phyloP scores from a whole-genome alignment of 2,888 invertebrate species.

The Idaea dimidiata region DNA sequence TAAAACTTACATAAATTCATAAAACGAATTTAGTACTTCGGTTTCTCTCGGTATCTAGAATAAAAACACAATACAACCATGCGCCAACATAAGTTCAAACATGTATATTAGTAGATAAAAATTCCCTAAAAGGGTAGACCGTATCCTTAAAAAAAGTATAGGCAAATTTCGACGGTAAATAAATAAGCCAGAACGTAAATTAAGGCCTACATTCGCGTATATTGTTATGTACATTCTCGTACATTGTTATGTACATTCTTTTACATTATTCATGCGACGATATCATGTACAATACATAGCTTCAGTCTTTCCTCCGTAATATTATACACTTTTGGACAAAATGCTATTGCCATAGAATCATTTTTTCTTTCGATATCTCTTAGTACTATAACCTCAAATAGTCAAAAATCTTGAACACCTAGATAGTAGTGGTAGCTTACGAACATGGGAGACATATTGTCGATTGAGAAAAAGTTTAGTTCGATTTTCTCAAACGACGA shows the following conservation, averaged over 20 bases:
- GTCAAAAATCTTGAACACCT: too few species aligned
- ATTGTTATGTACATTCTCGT: too few species aligned
- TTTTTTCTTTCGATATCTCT: neutral
- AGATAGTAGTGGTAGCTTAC: too few species aligned
- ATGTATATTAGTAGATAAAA: neutral
- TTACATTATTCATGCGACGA: slow-evolving; percentile 9
- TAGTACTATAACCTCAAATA: neutral
- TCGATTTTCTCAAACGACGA: too few species aligned
- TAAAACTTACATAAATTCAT: too few species aligned
- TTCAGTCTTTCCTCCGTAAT: slow-evolving; percentile 72
- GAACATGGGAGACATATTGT: too few species aligned
- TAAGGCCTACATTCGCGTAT: neutral
- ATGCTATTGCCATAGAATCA: slow-evolving; percentile 20
- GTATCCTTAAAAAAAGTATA: neutral
- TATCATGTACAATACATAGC: slow-evolving; percentile 37
- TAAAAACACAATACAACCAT: too few species aligned
- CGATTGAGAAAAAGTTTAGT: too few species aligned
- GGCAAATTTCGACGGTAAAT: neutral
- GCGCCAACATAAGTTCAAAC: too few species aligned
- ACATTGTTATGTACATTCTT: neutral
- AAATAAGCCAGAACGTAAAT: neutral
- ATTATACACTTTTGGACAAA: slow-evolving; percentile 74
- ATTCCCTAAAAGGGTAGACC: neutral
- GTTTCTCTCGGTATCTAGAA: too few species aligned
- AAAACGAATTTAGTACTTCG: too few species aligned